These are phyloP conservation scores for Decapterus maruadsi DNA, from an alignment of 2,797 vertebrate genomes.

Conservation along the genomic window DNA sequence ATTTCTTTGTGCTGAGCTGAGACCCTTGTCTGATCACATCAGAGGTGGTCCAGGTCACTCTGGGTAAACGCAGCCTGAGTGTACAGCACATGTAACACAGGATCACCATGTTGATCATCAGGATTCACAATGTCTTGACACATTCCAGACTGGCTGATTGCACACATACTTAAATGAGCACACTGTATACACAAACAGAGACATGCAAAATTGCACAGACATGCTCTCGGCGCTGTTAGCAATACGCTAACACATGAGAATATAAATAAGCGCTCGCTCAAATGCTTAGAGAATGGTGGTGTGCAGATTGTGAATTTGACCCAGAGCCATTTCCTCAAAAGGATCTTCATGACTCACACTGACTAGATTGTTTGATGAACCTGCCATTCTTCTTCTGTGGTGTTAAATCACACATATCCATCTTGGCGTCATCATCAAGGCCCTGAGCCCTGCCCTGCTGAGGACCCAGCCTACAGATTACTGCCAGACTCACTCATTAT, in stretches of 20 bases:
- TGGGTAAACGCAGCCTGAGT: slow-evolving; percentile 38
- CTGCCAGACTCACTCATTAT: slow-evolving; percentile 51
- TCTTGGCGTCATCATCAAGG: slow-evolving; percentile 39
- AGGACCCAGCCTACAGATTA: slow-evolving; percentile 51
- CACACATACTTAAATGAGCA: slow-evolving; percentile 42
- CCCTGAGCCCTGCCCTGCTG: slow-evolving; percentile 43
- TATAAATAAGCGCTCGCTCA: slow-evolving; percentile 34
- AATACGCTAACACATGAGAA: slow-evolving; percentile 34
- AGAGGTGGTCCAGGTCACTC: slow-evolving; percentile 5
- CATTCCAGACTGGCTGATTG: slow-evolving; percentile 69
- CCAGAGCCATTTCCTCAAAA: not conserved
- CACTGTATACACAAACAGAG: slow-evolving; percentile 60
- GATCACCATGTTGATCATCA: slow-evolving; percentile 72
- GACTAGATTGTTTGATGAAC: slow-evolving; percentile 34
- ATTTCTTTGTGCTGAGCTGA: slow-evolving; percentile 1
- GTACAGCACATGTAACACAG: slow-evolving; percentile 62
- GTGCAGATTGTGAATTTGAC: slow-evolving; percentile 3
- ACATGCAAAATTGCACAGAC: slow-evolving; percentile 45
- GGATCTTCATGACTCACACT: slow-evolving; percentile 13
- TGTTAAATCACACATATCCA: slow-evolving; percentile 41
- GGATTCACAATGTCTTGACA: slow-evolving; percentile 70
- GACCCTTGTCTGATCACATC: slow-evolving; percentile 25
- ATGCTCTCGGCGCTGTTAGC: slow-evolving; percentile 22
- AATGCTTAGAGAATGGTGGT: not conserved
- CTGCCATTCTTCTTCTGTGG: slow-evolving; percentile 30